Base-by-base conservation (phyloP, 2,113 vertebrate species). In the Coregonus clupeaformis region DNA sequence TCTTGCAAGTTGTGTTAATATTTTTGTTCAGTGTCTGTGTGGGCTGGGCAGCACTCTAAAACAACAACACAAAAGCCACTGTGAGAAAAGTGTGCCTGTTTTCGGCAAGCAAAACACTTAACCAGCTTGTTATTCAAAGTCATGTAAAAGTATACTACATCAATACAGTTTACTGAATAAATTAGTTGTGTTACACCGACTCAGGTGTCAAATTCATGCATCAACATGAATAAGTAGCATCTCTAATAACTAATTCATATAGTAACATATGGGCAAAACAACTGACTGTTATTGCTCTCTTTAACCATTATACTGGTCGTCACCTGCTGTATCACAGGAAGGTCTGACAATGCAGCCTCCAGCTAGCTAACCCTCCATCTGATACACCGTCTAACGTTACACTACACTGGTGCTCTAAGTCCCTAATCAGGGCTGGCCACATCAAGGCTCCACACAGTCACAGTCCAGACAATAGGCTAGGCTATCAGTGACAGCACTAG, bases 291-390 rank as follows among this genome's bases (percentile, higher is more conserved):
- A 11, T 42, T 9, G 36, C 36, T 42, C 9, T 42, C 36, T 11
- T 11, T 42, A 11, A 42, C 7, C 2, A 42, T 42, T 42, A 9
- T 42, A 72, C 84, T 89, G 80, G 86, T 74, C 52, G 72, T 90
- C 88, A 89, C 82, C 85, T 88, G 87, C 84, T 83, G 83, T 78
- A 83, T 84, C 84, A 85, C 75, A 87, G 88, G 86, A 89, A 87
- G 84, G 73, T 52, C 87, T 90, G 85, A 85, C 73, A 86, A 89
- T 85, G 75, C 82, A 74, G 74, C 83, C 80, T 89, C 86, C 77
- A 89, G 83, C 81, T 72, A 63, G 83, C 76, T 36, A 42, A 2
- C 71, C 72, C 78, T 84, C 77, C 86, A 88, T 85, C 85, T 76
- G 84, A 89, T 82, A 83, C 79, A 81, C 62, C 62, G 2, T 84